Conservation (phyloP, 1,140 invertebrate species). For the Drosophila gunungcola region DNA sequence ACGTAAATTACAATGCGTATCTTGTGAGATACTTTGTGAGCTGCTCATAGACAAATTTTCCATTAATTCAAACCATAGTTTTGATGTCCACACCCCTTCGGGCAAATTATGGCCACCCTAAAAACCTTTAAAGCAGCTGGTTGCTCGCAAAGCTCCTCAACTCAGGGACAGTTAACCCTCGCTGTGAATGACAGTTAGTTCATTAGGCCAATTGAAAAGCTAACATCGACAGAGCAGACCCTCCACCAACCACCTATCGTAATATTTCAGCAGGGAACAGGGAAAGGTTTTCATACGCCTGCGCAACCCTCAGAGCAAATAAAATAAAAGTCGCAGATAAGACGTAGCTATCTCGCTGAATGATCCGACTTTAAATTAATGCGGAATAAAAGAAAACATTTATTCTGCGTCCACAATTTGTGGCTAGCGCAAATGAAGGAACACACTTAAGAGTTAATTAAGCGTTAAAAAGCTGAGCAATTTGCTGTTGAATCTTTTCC, state of each 20-base stretch:
- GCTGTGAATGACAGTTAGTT: conserved; percentile 20
- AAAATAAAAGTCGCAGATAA: background rate
- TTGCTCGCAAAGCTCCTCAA: conserved; percentile 19
- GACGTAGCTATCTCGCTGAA: background rate
- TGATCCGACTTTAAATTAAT: conserved; percentile 44
- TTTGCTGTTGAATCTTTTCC: conserved; percentile 47
- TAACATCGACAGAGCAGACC: conserved; percentile 42
- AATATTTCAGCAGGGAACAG: conserved; percentile 1
- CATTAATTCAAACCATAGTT: background rate
- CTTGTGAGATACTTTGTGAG: background rate
- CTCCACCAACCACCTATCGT: conserved; percentile 25
- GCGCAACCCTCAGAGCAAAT: conserved; percentile 52
- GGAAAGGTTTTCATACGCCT: conserved; percentile 16
- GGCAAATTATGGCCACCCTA: conserved; percentile 32
- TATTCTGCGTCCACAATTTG: conserved; percentile 53
- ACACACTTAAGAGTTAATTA: conserved; percentile 66
- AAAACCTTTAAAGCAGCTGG: conserved; percentile 40
- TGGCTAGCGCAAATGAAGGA: conserved; percentile 30
- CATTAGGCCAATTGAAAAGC: conserved; percentile 73
- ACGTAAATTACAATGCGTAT: background rate
- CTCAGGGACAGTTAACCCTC: conserved; percentile 21
- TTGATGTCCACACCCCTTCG: background rate
- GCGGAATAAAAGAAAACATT: conserved; percentile 48
- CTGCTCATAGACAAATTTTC: background rate
- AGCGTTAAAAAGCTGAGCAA: conserved; percentile 57